phyloP scores from a whole-genome alignment of 2,888 invertebrate genomes.

The Nephrotoma guestfalica region DNA sequence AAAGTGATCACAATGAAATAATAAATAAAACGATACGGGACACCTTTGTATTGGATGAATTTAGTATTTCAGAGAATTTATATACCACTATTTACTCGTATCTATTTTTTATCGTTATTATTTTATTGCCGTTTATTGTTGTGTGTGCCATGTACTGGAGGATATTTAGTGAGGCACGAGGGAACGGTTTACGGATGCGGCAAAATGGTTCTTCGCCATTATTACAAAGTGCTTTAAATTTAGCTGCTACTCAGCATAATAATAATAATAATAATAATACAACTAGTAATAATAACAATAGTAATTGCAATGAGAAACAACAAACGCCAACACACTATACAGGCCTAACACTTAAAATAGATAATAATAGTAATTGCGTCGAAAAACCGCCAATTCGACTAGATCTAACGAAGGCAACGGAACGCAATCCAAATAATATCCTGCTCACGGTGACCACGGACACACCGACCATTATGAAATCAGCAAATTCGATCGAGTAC shows the following conservation, averaged over 20 bases:
- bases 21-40: neutral
- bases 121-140: conserved; percentile 30
- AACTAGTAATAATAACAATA: neutral
- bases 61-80: conserved; percentile 9
- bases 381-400: conserved; percentile 23
- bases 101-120: conserved; percentile 29
- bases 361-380: conserved; percentile 2
- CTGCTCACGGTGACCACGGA: conserved; percentile 25
- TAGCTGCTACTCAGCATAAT: conserved; percentile 15
- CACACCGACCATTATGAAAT: neutral
- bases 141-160: conserved; percentile 34
- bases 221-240: conserved; percentile 30
- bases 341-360: neutral
- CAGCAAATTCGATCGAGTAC: conserved; percentile 24
- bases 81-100: conserved; percentile 25
- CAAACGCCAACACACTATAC: conserved; percentile 1
- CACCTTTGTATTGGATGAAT: neutral
- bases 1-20: neutral
- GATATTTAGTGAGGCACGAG: conserved; percentile 31
- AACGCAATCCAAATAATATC: conserved; percentile 24
- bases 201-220: conserved; percentile 33
- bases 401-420: conserved; percentile 10
- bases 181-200: conserved; percentile 31
- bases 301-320: conserved; percentile 7
- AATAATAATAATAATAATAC: neutral